phyloP scores from a whole-genome alignment of 1,140 invertebrate species.

The Agrypnia vestita region DNA sequence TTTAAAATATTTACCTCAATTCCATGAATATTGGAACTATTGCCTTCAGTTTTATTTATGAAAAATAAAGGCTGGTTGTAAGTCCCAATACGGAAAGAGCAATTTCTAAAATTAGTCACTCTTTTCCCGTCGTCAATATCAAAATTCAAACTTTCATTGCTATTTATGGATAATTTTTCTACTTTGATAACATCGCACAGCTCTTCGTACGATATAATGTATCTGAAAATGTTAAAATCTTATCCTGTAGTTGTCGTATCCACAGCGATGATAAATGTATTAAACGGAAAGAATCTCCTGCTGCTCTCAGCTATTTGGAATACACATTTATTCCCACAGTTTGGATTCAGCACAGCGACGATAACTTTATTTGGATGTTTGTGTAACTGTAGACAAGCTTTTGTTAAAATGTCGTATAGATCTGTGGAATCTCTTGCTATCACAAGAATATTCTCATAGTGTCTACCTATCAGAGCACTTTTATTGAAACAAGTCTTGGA shows the following conservation, averaged over 20 bases:
- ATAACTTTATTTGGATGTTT: constrained; percentile 24
- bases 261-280: not conserved
- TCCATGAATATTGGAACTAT: not conserved
- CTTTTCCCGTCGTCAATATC: too few species aligned
- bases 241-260: not conserved
- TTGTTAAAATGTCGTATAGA: constrained; percentile 5
- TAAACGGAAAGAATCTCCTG: not conserved
- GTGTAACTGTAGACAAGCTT: not conserved
- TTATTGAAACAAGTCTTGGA: not conserved
- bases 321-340: not conserved
- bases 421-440: not conserved
- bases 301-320: not conserved
- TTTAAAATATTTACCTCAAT: constrained; percentile 15
- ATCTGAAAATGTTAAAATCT: too few species aligned
- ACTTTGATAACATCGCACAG: too few species aligned
- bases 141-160: too few species aligned
- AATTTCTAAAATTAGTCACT: too few species aligned
- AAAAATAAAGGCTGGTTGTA: not conserved
- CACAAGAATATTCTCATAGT: not conserved
- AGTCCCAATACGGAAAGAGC: too few species aligned
- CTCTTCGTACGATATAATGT: too few species aligned
- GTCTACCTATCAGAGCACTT: not conserved
- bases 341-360: not conserved
- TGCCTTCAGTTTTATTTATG: not conserved
- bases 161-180: too few species aligned